These are phyloP conservation scores for Podilymbus podiceps DNA, from an alignment of 2,113 vertebrate species.

Conservation along the genomic window DNA sequence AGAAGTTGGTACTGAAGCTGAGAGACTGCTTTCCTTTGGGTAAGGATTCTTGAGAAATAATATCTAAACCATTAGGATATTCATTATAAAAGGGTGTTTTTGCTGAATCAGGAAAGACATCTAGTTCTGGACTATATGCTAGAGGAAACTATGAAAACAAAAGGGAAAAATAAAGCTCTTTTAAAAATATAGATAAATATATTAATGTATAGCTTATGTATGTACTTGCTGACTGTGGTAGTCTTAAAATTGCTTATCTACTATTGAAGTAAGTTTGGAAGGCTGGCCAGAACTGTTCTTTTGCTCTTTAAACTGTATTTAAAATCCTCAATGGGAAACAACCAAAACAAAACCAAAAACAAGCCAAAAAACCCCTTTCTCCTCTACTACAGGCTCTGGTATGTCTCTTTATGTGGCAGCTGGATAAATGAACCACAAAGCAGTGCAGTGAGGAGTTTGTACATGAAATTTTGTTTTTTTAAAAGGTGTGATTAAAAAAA, in stretches of 20 bases:
- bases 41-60: not conserved
- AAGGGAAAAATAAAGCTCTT: not conserved
- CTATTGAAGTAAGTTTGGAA: not conserved
- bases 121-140: not conserved
- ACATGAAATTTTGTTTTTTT: not conserved
- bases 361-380: not conserved
- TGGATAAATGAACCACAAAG: not conserved
- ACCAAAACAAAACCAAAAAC: no score
- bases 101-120: not conserved
- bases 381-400: not conserved
- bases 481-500: constrained; percentile 53
- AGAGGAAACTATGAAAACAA: not conserved
- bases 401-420: not conserved
- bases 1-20: not conserved
- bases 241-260: not conserved
- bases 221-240: not conserved
- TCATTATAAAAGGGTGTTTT: not conserved
- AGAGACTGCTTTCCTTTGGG: not conserved
- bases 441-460: not conserved
- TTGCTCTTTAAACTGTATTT: not conserved
- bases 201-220: not conserved
- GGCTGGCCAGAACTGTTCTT: not conserved
- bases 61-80: not conserved
- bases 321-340: not conserved
- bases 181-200: not conserved